These are phyloP conservation scores for Cryptotis parvus DNA, from an alignment of 2,113 vertebrate species.

Conservation along the genomic window DNA sequence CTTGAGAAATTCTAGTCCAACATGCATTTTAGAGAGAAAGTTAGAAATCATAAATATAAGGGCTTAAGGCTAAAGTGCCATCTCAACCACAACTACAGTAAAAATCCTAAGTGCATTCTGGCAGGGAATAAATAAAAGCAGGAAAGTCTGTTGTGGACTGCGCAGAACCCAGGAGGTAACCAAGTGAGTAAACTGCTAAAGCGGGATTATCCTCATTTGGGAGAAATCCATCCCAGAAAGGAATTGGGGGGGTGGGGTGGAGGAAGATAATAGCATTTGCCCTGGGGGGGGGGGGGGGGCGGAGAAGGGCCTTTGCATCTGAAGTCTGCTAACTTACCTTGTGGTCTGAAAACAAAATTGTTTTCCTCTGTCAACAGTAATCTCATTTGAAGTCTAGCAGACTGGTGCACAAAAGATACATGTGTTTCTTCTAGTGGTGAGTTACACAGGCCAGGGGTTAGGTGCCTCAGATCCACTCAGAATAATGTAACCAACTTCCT, in stretches of 20 bases:
- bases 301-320: conserved; percentile 56
- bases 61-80: conserved; percentile 82
- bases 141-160: conserved; percentile 79
- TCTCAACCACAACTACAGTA: conserved; percentile 85
- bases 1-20: conserved; percentile 85
- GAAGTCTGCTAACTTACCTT: conserved; percentile 67
- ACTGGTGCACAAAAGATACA: conserved; percentile 61
- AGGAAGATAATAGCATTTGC: neutral
- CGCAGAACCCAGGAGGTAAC: conserved; percentile 81
- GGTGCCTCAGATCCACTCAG: neutral
- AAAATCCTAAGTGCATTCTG: conserved; percentile 84
- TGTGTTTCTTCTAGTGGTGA: conserved; percentile 36
- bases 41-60: conserved; percentile 86
- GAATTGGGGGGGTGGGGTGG: conserved; percentile 51
- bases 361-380: conserved; percentile 61
- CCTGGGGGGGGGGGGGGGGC: too few species aligned
- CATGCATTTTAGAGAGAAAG: conserved; percentile 86
- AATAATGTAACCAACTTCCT: neutral
- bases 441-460: conserved; percentile 8
- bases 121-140: conserved; percentile 84
- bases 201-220: conserved; percentile 79
- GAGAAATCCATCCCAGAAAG: conserved; percentile 76
- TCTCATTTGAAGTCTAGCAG: conserved; percentile 55
- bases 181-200: conserved; percentile 84
- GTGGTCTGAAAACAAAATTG: conserved; percentile 70